Evolutionary conservation across 2,797 vertebrate species (phyloP).

Genomic region (Cossypha caffra): DNA sequence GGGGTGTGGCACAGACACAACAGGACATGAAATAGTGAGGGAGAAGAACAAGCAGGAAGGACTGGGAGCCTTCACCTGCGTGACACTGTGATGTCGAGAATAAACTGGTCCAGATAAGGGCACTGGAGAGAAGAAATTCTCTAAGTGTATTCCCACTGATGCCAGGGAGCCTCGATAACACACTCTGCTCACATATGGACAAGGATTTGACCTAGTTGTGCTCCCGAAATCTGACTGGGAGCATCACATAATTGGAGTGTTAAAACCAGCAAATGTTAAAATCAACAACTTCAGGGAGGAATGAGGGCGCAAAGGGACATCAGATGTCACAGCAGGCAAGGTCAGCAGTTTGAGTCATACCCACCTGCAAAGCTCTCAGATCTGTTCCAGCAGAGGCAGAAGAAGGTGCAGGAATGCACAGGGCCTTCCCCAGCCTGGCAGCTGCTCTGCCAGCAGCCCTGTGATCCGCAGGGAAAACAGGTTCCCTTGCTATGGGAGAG

Average conservation of each 20-base stretch:
- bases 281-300: not conserved
- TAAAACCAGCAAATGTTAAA: constrained; percentile 6
- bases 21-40: not conserved
- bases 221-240: not conserved
- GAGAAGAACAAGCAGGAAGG: not conserved
- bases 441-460: not conserved
- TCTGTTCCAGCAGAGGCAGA: not conserved
- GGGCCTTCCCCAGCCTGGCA: not conserved
- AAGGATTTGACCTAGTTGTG: not conserved
- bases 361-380: not conserved
- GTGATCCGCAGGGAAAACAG: not conserved
- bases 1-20: not conserved
- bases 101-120: not conserved
- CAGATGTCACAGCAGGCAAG: not conserved
- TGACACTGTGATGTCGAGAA: not conserved
- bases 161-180: not conserved
- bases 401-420: not conserved
- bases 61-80: not conserved
- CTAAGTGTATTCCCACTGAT: not conserved
- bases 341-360: not conserved
- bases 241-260: not conserved
- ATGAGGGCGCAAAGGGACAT: not conserved
- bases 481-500: not conserved
- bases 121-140: not conserved
- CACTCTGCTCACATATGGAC: not conserved